Percentiles rank a stretch among this genome's conserved stretches.
Evolutionary conservation across 2,888 invertebrate genomes (phyloP).

Genomic region (Ditula angustiorana): DNA sequence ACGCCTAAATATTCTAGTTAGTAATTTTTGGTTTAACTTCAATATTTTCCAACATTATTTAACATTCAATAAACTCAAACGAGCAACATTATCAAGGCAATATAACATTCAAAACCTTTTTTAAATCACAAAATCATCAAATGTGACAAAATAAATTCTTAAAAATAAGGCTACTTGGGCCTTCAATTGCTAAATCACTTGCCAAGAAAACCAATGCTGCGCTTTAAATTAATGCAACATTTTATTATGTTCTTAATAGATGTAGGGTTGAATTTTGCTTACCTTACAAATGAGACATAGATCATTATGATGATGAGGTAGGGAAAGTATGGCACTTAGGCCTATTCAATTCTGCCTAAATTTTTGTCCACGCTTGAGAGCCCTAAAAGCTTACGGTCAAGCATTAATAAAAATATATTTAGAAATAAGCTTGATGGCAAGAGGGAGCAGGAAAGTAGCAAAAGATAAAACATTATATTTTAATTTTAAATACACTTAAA

Average conservation of each 20-base stretch:
- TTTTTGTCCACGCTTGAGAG: slow-evolving; percentile 48
- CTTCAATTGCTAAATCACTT: too few species aligned
- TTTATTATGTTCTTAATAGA: background rate
- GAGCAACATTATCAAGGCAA: background rate
- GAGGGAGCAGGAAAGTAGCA: slow-evolving; percentile 23
- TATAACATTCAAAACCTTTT: slow-evolving; percentile 6
- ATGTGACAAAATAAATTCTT: slow-evolving; percentile 3
- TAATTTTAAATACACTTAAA: too few species aligned
- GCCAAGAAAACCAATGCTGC: background rate
- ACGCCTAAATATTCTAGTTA: too few species aligned
- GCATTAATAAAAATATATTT: slow-evolving; percentile 56
- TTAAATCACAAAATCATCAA: slow-evolving; percentile 1
- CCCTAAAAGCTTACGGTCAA: slow-evolving; percentile 61
- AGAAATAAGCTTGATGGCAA: slow-evolving; percentile 32
- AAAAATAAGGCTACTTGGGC: background rate
- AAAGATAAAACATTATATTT: too few species aligned
- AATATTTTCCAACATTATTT: too few species aligned
- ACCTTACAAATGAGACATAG: background rate
- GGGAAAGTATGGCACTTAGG: slow-evolving; percentile 24
- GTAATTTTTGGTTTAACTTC: too few species aligned
- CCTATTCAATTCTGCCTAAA: slow-evolving; percentile 31
- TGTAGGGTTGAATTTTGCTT: background rate
- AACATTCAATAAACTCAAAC: background rate
- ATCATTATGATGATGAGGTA: background rate
- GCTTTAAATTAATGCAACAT: background rate